phyloP scores from a whole-genome alignment of 2,797 vertebrate species.

The Merluccius polli region DNA sequence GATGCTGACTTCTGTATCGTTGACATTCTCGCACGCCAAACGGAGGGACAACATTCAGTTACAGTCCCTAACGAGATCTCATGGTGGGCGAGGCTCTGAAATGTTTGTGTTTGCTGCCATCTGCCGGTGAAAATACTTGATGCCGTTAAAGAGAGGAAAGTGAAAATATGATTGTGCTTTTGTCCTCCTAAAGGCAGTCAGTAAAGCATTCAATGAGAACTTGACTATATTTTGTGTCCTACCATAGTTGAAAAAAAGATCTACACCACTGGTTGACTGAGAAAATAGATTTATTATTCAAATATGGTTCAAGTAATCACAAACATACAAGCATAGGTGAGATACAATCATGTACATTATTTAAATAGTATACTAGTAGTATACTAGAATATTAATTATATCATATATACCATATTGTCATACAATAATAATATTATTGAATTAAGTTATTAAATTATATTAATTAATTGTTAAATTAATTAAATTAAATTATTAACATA shows the following conservation, averaged over 20 bases:
- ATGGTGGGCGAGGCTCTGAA: neutral
- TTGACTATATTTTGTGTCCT: neutral
- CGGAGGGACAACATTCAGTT: neutral
- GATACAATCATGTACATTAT: conserved; percentile 34
- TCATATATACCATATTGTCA: neutral
- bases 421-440: neutral
- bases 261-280: conserved; percentile 41
- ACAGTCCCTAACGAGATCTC: neutral
- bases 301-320: conserved; percentile 56
- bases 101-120: neutral
- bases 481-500: neutral
- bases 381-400: neutral
- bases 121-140: neutral
- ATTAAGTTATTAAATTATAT: neutral
- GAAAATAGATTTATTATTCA: conserved; percentile 70
- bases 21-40: neutral
- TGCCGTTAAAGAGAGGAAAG: too few species aligned
- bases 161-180: too few species aligned
- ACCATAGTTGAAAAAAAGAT: neutral
- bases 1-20: neutral
- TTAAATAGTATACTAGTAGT: neutral
- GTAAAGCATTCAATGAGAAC: too few species aligned
- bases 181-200: too few species aligned
- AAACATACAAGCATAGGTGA: conserved; percentile 10
- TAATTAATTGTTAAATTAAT: too few species aligned